A percentile compares a stretch with the other conserved stretches of the same genome.
These are phyloP conservation scores for Mechanitis mazaeus DNA, from an alignment of 2,888 invertebrate species.

Conservation along the genomic window DNA sequence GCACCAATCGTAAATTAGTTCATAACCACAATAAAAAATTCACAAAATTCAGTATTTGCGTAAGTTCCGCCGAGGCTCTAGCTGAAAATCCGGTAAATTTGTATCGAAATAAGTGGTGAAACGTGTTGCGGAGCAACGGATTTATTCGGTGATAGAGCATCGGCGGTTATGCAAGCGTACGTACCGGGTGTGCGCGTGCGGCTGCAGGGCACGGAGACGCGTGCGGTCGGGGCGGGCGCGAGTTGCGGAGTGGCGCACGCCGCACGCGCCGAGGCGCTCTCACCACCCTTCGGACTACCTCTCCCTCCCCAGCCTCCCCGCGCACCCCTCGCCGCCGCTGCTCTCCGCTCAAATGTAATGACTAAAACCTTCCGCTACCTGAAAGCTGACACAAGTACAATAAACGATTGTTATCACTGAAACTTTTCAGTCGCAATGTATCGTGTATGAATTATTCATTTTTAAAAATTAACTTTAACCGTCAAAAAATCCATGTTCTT, in stretches of 20 bases:
- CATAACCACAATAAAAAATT: slow-evolving; percentile 23
- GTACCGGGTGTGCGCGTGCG: slow-evolving; percentile 44
- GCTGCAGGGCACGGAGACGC: slow-evolving; percentile 41
- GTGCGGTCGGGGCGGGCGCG: slow-evolving; percentile 55
- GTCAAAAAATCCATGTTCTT: no score
- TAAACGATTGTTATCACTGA: neutral
- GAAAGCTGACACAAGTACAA: slow-evolving; percentile 17
- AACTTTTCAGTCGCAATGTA: neutral
- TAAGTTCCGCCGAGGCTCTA: slow-evolving; percentile 30
- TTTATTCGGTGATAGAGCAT: slow-evolving; percentile 26
- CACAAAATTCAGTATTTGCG: slow-evolving; percentile 25
- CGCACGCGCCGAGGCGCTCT: slow-evolving; percentile 25
- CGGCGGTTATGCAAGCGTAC: slow-evolving; percentile 42
- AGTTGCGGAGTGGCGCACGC: slow-evolving; percentile 50
- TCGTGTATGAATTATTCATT: no score
- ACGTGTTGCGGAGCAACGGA: slow-evolving; percentile 21
- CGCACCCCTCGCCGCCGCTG: slow-evolving; percentile 3
- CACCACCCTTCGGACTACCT: slow-evolving; percentile 22
- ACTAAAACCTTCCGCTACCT: slow-evolving; percentile 8
- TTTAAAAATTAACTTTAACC: no score
- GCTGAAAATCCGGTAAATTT: slow-evolving; percentile 18
- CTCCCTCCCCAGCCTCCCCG: slow-evolving; percentile 16
- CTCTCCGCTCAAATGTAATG: slow-evolving; percentile 5
- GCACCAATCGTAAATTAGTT: slow-evolving; percentile 24
- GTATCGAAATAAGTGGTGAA: slow-evolving; percentile 23